Percentiles rank a stretch among this genome's conserved stretches.
These are phyloP conservation scores for Platysteira castanea DNA, from an alignment of 2,113 vertebrate genomes.

Conservation along the genomic window DNA sequence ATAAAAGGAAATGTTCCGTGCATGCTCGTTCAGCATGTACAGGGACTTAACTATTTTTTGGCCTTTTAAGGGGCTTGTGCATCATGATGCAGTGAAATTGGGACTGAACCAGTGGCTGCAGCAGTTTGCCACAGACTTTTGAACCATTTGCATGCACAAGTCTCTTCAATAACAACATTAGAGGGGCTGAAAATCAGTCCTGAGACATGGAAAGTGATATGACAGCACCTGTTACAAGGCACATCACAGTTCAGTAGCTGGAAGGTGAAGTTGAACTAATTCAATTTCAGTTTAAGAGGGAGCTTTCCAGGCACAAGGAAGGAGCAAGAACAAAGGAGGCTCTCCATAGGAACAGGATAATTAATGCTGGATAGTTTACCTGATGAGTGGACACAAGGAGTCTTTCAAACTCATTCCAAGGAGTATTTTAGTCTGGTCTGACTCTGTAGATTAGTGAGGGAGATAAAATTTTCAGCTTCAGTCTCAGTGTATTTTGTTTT, in stretches of 20 bases:
- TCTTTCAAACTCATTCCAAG: background rate
- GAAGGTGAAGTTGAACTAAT: background rate
- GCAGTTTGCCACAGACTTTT: background rate
- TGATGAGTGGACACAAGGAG: background rate
- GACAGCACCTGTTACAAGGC: background rate
- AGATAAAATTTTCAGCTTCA: background rate
- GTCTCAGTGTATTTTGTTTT: background rate
- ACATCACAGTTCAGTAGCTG: background rate
- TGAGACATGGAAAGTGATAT: background rate
- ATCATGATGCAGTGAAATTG: background rate
- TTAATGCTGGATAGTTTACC: background rate
- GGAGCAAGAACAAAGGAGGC: background rate
- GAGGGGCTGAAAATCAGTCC: background rate
- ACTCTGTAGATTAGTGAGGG: background rate
- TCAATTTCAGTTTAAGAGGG: background rate
- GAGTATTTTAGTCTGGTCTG: background rate
- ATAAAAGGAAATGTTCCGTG: background rate
- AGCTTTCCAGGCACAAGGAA: background rate
- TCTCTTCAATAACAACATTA: background rate
- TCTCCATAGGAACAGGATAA: background rate
- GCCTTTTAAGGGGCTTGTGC: background rate
- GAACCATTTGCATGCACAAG: background rate
- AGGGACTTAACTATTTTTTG: background rate
- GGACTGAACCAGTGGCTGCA: background rate
- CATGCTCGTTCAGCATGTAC: background rate